Conservation (phyloP, 2,888 invertebrate genomes). For the Alcis repandata region DNA sequence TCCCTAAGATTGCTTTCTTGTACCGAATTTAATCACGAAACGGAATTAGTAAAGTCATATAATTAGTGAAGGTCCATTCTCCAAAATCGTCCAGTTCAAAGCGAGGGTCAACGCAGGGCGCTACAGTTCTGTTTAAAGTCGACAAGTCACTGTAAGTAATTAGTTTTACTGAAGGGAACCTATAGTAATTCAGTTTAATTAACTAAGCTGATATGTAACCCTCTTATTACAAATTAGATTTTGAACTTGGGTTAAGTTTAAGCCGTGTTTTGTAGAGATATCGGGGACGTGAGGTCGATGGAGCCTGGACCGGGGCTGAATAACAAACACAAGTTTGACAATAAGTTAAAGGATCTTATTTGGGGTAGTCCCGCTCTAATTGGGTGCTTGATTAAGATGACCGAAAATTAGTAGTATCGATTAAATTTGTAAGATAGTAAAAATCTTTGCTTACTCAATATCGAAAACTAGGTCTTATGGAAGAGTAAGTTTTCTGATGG, state of each 20-base stretch:
- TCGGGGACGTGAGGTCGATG: slow-evolving; percentile 34
- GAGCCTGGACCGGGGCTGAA: slow-evolving; percentile 20
- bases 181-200: slow-evolving; percentile 53
- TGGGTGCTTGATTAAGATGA: slow-evolving; percentile 1
- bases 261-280: slow-evolving; percentile 45
- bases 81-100: slow-evolving; percentile 41
- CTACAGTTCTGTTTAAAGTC: slow-evolving; percentile 38
- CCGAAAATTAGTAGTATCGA: not conserved
- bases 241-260: slow-evolving; percentile 47
- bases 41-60: slow-evolving; percentile 32
- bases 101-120: slow-evolving; percentile 35
- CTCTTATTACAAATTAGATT: slow-evolving; percentile 55
- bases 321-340: slow-evolving; percentile 27
- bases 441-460: no score
- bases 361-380: slow-evolving; percentile 2
- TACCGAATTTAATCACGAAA: slow-evolving; percentile 31
- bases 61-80: slow-evolving; percentile 35
- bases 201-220: slow-evolving; percentile 52
- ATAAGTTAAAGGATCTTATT: slow-evolving; percentile 23
- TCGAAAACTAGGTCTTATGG: no score
- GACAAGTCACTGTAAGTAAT: slow-evolving; percentile 48
- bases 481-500: no score
- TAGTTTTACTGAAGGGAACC: slow-evolving; percentile 45
- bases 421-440: not conserved
- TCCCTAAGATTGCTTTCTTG: slow-evolving; percentile 27